Evolutionary conservation across 2,797 vertebrate genomes (phyloP).

Genomic region (Sebastes ruberrimus): DNA sequence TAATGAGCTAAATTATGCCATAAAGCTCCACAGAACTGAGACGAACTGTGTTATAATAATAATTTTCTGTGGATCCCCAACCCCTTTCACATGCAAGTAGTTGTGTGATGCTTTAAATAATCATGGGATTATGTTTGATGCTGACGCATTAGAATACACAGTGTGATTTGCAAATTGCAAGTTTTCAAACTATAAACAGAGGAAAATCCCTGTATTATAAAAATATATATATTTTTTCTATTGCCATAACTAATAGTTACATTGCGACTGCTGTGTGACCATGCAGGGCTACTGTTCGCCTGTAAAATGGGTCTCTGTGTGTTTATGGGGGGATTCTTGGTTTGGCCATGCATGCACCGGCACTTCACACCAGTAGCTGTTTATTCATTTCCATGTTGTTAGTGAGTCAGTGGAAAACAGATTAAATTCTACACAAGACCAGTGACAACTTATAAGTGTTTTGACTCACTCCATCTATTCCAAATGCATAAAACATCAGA

Average conservation of each 20-base stretch:
- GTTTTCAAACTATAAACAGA: not conserved
- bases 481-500: conserved; percentile 69
- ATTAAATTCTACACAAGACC: conserved; percentile 52
- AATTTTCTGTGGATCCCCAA: not conserved
- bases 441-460: conserved; percentile 48
- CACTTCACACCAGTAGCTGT: conserved; percentile 10
- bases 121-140: not conserved
- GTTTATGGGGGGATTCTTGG: not conserved
- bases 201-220: not conserved
- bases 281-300: not conserved
- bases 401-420: conserved; percentile 52
- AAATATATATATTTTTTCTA: not conserved
- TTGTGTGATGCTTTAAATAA: not conserved
- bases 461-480: conserved; percentile 54
- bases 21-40: not conserved
- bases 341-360: not conserved
- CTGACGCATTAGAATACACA: not conserved
- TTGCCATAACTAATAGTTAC: not conserved
- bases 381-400: conserved; percentile 47
- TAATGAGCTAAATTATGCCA: not conserved
- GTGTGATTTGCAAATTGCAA: not conserved
- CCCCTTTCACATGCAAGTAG: not conserved
- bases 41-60: not conserved
- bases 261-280: not conserved
- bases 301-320: not conserved